These are phyloP conservation scores for Austrolebias charrua DNA, from an alignment of 2,797 vertebrate species.

Conservation along the genomic window DNA sequence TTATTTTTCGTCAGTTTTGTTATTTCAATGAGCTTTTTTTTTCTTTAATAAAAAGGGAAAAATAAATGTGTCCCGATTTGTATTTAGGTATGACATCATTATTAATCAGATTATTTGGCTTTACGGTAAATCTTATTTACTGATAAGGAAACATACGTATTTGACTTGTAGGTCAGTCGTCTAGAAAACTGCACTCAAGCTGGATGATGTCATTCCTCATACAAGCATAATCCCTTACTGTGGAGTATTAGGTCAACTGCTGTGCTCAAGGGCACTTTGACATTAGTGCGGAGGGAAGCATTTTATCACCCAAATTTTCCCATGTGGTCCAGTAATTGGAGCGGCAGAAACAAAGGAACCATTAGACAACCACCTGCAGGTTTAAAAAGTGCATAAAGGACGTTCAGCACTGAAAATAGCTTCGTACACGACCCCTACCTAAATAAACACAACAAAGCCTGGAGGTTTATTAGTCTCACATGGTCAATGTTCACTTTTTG, in stretches of 20 bases:
- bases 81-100: slow-evolving; percentile 21
- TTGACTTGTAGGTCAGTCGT: slow-evolving; percentile 24
- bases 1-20: too few relatives aligned
- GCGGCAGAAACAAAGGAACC: slow-evolving; percentile 56
- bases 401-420: slow-evolving; percentile 42
- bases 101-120: slow-evolving; percentile 26
- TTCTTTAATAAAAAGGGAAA: too few relatives aligned
- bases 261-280: slow-evolving; percentile 70
- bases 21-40: too few relatives aligned
- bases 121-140: slow-evolving; percentile 22
- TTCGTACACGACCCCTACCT: slow-evolving; percentile 25
- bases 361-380: slow-evolving; percentile 63
- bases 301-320: slow-evolving; percentile 63
- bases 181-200: slow-evolving; percentile 1
- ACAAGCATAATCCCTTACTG: slow-evolving; percentile 17
- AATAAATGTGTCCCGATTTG: too few relatives aligned
- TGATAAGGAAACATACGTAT: slow-evolving; percentile 14
- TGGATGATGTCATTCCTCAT: slow-evolving; percentile 40
- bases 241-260: slow-evolving; percentile 54
- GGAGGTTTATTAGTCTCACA: slow-evolving; percentile 16
- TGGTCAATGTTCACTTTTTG: slow-evolving; percentile 11
- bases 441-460: slow-evolving; percentile 44
- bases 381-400: slow-evolving; percentile 55
- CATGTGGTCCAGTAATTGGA: slow-evolving; percentile 64
- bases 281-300: slow-evolving; percentile 53